These are phyloP conservation scores for Pristionchus fissidentatus DNA, from an alignment of 2,888 invertebrate species.

Conservation along the genomic window DNA sequence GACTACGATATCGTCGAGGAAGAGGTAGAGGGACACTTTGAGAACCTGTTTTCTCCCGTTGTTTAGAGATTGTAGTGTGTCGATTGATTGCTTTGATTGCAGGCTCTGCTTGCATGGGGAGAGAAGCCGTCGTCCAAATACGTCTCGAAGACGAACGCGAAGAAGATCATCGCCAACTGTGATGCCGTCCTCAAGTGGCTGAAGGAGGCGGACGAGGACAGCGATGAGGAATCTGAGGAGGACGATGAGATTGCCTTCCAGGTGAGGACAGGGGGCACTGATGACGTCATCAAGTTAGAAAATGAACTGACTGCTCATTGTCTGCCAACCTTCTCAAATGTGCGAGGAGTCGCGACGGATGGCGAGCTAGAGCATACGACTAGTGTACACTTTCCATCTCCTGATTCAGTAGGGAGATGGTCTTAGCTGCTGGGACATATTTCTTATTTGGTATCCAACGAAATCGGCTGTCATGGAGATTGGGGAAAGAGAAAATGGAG, in stretches of 20 bases:
- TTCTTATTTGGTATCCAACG: background rate
- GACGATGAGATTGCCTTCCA: slow-evolving; percentile 82
- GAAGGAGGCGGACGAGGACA: slow-evolving; percentile 92
- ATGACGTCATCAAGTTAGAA: background rate
- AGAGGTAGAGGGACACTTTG: slow-evolving; percentile 80
- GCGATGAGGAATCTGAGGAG: slow-evolving; percentile 83
- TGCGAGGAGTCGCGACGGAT: background rate
- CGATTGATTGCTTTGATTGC: background rate
- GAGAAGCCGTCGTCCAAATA: slow-evolving; percentile 90
- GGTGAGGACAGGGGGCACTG: slow-evolving; percentile 49
- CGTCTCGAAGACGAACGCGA: slow-evolving; percentile 88
- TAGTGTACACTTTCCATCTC: slow-evolving; percentile 46
- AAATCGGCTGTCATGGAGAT: background rate
- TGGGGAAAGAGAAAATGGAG: slow-evolving; percentile 47
- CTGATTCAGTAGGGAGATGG: slow-evolving; percentile 33
- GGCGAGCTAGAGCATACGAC: background rate
- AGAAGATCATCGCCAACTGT: slow-evolving; percentile 92
- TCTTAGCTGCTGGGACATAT: slow-evolving; percentile 42
- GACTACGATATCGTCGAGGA: slow-evolving; percentile 95
- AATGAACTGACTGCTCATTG: background rate
- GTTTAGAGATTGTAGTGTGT: background rate
- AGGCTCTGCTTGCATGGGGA: slow-evolving; percentile 85
- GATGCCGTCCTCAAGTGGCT: slow-evolving; percentile 93
- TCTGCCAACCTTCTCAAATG: background rate
- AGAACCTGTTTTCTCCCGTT: background rate